Base-by-base conservation (phyloP, 2,888 invertebrate genomes). In the Cryptus armator region DNA sequence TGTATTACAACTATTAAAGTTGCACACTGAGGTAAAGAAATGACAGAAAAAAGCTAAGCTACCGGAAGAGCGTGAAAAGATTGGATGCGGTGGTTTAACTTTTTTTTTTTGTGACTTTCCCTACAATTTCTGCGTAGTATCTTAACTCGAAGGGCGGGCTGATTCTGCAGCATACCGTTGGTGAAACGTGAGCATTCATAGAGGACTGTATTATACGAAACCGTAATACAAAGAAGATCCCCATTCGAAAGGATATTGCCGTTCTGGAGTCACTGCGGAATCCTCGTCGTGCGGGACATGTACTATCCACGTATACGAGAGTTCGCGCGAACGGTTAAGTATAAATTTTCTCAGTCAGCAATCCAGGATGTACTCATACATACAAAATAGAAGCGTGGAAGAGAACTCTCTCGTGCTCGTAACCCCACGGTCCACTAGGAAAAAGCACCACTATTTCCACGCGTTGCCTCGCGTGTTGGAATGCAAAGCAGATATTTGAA, bases 401-500 rank as follows among this genome's bases (percentile, higher is more conserved):
- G 44, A 67, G 70, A 80, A 84, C 81, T 88, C 90, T 90, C 87
- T 66, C 44, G 10, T 76, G 71, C 64, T 51, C 72, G 51, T 43
- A 29, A 24, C 62, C 6, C 3, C 29, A 6, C 62, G 32, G 29
- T 29, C 56, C 64, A 19, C 72, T 62, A 37, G 56, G 70, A 78
- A 84, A 84, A 84, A 84, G 64, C 74, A 81, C 56, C 37, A 74
- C 68, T 75, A 81, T 82, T 75, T 85, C 79, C 85, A 66, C 43
- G 70, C 75, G 75, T 79, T 71, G 59, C 81, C 71, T 48, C 53
- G 74, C 75, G 48, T 79, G 85, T 81, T 74, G 87, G 88, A 88
- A 90, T 89, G 91, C 91, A 90, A 91, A 92, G 86, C 87, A 90
- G 92, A 90, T 89, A 90, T 89, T 91, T 91, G 90, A 90, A 91